Evolutionary conservation across 2,888 invertebrate genomes (phyloP).

Genomic region (Molorchus minor): DNA sequence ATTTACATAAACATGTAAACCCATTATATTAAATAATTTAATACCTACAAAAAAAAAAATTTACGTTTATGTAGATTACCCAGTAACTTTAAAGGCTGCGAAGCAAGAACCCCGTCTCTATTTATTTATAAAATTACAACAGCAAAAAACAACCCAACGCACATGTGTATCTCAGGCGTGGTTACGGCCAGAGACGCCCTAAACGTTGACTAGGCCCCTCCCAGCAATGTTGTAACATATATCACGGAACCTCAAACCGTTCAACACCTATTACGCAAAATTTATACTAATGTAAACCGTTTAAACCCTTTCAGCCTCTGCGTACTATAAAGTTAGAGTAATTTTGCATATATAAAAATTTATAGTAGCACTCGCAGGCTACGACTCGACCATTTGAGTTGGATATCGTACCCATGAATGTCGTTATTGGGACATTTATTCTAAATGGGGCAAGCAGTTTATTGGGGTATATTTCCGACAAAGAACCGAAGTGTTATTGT

Average conservation of each 20-base stretch:
- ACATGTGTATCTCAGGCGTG: conserved; percentile 25
- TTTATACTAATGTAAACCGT: conserved; percentile 25
- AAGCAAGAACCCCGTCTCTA: too few relatives aligned
- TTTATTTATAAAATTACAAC: not conserved
- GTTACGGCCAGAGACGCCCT: conserved; percentile 13
- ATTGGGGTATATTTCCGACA: conserved; percentile 8
- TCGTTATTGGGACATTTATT: conserved; percentile 10
- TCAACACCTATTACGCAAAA: conserved; percentile 30
- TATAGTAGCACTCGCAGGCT: conserved; percentile 4
- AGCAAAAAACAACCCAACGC: conserved; percentile 13
- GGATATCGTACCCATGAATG: not conserved
- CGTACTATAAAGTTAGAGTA: conserved; percentile 10
- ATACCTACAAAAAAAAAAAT: too few relatives aligned
- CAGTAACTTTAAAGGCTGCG: too few relatives aligned
- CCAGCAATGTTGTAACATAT: conserved; percentile 24
- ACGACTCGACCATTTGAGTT: not conserved
- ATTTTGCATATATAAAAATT: conserved; percentile 26
- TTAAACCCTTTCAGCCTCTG: conserved; percentile 23
- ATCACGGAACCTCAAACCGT: conserved; percentile 23
- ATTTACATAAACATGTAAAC: too few relatives aligned
- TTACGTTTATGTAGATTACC: too few relatives aligned
- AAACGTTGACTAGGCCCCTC: conserved; percentile 5
- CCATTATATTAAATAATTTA: too few relatives aligned
- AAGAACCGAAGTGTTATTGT: conserved; percentile 7
- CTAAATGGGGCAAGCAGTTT: not conserved